Percentiles rank a stretch among this genome's conserved stretches.
Conservation (phyloP, 1,140 invertebrate genomes). For the Brachionus rotundiformis region DNA sequence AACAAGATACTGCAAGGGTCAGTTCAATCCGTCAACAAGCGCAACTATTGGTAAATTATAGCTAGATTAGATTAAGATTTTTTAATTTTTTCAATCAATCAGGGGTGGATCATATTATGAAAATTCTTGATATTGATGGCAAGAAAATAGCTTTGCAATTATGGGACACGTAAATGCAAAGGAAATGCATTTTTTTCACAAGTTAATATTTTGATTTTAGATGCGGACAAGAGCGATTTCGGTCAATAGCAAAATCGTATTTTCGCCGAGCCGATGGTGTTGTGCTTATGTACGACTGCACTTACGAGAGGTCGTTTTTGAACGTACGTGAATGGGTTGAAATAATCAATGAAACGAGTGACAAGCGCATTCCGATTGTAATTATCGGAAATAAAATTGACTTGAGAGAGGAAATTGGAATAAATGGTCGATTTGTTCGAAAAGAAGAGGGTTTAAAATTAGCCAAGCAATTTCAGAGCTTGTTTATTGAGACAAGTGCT, state of each 20-base stretch:
- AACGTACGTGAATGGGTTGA: constrained; percentile 70
- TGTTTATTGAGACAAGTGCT: constrained; percentile 65
- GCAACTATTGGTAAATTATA: constrained; percentile 56
- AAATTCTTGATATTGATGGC: constrained; percentile 64
- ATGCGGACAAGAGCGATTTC: constrained; percentile 64
- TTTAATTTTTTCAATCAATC: neutral
- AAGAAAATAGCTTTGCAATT: constrained; percentile 67
- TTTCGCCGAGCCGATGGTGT: constrained; percentile 74
- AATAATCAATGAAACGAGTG: constrained; percentile 26
- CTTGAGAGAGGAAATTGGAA: constrained; percentile 60
- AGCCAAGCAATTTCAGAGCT: constrained; percentile 55
- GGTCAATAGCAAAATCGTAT: constrained; percentile 73
- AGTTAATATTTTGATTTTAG: neutral
- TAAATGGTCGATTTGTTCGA: constrained; percentile 57
- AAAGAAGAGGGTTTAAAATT: constrained; percentile 59
- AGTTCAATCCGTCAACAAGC: constrained; percentile 45
- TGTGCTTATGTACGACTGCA: constrained; percentile 72
- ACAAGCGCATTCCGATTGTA: constrained; percentile 64
- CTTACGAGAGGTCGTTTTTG: constrained; percentile 69
- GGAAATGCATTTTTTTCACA: neutral
- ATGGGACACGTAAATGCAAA: constrained; percentile 67
- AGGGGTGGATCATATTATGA: constrained; percentile 68
- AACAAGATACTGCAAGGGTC: constrained; percentile 65
- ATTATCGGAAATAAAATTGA: constrained; percentile 69
- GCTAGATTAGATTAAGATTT: neutral